Conservation (phyloP, 92 coral and sea anemone genomes). For the Nematostella vectensis region DNA sequence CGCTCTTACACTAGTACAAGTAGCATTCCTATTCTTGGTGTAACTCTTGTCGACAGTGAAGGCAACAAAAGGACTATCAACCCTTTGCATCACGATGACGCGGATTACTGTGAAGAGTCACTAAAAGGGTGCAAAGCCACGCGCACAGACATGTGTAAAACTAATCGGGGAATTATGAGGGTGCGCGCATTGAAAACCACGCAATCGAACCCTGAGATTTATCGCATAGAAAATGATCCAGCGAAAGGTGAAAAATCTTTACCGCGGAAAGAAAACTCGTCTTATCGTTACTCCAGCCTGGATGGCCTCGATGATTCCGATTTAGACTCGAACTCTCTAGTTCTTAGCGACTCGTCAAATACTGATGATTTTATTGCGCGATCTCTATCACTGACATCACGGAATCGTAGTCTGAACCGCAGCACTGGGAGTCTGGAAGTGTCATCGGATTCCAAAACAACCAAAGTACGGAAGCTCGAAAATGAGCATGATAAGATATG, state of each 20-base stretch:
- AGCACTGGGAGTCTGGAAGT: neutral
- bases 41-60: constrained; percentile 19
- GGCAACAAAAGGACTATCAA: constrained; percentile 19
- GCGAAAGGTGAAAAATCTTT: neutral
- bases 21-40: constrained; percentile 27
- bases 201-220: neutral
- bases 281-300: neutral
- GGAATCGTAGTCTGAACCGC: neutral
- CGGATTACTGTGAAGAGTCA: neutral
- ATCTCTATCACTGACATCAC: neutral
- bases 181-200: neutral
- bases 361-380: neutral
- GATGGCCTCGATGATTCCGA: neutral
- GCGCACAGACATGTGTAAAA: neutral
- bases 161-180: neutral
- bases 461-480: neutral
- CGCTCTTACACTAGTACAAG: too few relatives aligned
- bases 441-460: neutral
- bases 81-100: constrained; percentile 6
- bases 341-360: neutral
- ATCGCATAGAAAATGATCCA: neutral
- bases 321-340: neutral
- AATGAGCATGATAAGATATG: neutral
- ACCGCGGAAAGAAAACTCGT: neutral
- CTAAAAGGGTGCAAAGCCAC: neutral